Evolutionary conservation across 2,113 vertebrate genomes (phyloP).

Genomic region (Saccopteryx leptura): DNA sequence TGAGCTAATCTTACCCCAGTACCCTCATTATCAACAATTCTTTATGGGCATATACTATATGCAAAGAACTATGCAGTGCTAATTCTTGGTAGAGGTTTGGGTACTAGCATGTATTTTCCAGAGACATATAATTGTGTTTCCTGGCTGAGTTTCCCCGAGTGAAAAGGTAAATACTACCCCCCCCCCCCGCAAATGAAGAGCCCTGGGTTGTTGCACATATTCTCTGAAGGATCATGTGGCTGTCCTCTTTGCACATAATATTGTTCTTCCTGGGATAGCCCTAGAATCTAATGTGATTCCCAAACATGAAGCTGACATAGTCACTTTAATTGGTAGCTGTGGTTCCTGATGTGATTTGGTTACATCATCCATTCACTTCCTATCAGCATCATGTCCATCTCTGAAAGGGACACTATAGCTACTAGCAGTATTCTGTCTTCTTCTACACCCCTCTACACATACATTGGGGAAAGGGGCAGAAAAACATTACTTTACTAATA

Average conservation of each 20-base stretch:
- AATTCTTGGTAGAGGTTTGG: background rate
- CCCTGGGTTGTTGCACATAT: too few species aligned
- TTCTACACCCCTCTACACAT: background rate
- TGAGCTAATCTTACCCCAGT: background rate
- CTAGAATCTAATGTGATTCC: background rate
- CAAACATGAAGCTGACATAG: background rate
- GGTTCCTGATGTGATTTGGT: background rate
- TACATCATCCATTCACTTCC: background rate
- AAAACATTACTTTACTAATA: background rate
- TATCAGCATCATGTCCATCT: background rate
- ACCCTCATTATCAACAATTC: background rate
- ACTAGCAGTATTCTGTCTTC: background rate
- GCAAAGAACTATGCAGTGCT: background rate
- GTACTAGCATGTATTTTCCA: background rate
- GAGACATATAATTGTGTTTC: background rate
- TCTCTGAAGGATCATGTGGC: background rate
- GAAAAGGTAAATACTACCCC: background rate
- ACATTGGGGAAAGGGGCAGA: fast-evolving
- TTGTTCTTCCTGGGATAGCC: background rate
- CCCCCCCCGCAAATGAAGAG: background rate
- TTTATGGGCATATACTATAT: background rate
- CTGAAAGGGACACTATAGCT: background rate
- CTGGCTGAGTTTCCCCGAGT: background rate
- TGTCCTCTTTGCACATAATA: background rate
- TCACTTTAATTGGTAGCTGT: background rate